Evolutionary conservation across 2,113 vertebrate genomes (phyloP), one percentile per base, ranked within the genome.

Genomic region (Cranoglanis bouderius): DNA sequence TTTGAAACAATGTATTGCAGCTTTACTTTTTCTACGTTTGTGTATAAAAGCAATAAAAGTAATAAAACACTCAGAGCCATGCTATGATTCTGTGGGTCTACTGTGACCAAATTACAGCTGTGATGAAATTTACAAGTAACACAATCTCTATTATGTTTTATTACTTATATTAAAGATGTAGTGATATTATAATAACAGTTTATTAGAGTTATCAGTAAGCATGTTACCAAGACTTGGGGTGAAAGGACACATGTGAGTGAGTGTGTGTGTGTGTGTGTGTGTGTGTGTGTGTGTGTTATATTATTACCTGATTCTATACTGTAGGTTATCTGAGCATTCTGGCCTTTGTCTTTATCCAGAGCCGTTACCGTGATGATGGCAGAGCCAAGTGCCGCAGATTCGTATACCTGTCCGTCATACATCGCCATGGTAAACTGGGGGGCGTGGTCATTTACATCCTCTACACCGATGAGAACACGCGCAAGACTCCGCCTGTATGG

Each of bases 261-360:
- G n/a, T 10, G 46, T 49, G 46, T 49, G 46, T 49, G n/a, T n/a
- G n/a, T n/a, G n/a, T 43, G 43, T 43, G 43, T n/a, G 75, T 67
- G 75, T 51, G 59, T 81, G 74, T 53, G 63, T 83, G 6, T 35
- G 53, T 51, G 70, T 32, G 46, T 35, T n/a, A 4, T 65, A 16
- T 65, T 81, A 93, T 92, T 92, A 99, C 98, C 98, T 96, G 97
- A 94, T 96, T 99, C 98, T 91, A 99, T 97, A 10, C 95, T 95
- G 89, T 99, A 99, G 59, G 94, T 94, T 53, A 99, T 96, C 72
- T 99, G 98, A 51, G 98, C 97, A 0, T 99, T 99, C 92, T 96
- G 95, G 89, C 98, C 98, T 94, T 98, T 98, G 94, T 99, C 98
- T 95, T 97, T 98, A 95, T 99, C 98, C 91, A 99, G 92, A 80